Conservation (phyloP, 2,797 vertebrate species). For the Peromyscus eremicus region DNA sequence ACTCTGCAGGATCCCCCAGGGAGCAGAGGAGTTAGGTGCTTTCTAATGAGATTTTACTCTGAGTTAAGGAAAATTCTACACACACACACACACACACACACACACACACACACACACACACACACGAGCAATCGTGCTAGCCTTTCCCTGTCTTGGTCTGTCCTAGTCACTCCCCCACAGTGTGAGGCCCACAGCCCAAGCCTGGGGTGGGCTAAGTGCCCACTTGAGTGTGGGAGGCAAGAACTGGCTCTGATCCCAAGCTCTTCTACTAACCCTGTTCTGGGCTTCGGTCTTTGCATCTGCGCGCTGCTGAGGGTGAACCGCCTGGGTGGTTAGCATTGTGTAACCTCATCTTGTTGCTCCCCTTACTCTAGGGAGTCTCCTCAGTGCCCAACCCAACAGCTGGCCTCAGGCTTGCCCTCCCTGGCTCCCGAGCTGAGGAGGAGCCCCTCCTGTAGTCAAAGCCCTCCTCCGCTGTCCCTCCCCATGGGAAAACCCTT, state of each 20-base stretch:
- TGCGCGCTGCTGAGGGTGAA: neutral
- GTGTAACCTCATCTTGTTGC: conserved; percentile 1
- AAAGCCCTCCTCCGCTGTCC: neutral
- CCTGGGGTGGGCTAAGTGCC: neutral
- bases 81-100: neutral
- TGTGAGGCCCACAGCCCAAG: neutral
- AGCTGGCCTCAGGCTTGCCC: conserved; percentile 75
- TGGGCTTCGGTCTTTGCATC: neutral
- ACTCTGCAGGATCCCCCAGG: neutral
- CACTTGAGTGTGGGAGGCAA: neutral
- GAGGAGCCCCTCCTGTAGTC: conserved; percentile 49
- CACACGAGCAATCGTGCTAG: no score
- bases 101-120: neutral
- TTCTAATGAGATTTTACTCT: neutral
- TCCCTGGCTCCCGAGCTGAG: conserved; percentile 59
- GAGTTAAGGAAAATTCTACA: neutral
- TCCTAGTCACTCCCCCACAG: neutral
- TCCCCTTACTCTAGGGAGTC: conserved; percentile 2
- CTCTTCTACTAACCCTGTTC: neutral
- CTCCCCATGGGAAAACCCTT: neutral
- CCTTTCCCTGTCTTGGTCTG: neutral
- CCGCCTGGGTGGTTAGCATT: conserved; percentile 17
- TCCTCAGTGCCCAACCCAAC: conserved; percentile 60
- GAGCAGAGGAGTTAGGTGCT: neutral
- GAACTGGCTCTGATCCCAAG: neutral